A percentile compares a stretch with the other conserved stretches of the same genome.
Evolutionary conservation across 53 echinoderm and acorn worm genomes (phyloP).

Genomic region (Henricia sp.): DNA sequence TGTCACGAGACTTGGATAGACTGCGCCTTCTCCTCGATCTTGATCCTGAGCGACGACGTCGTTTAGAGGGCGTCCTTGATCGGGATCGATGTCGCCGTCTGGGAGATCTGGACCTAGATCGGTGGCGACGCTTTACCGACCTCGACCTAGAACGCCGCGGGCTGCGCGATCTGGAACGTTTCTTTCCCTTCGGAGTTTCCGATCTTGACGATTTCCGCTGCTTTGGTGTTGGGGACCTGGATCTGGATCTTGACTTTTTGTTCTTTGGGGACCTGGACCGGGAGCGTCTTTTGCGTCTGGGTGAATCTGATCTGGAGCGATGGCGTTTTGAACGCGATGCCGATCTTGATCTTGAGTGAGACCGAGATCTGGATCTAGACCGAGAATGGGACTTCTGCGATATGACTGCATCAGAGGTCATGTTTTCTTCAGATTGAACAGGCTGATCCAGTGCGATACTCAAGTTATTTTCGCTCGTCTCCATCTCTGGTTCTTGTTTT

Average conservation of each 20-base stretch:
- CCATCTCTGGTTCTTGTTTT: background rate
- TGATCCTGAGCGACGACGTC: conserved; percentile 68
- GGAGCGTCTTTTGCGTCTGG: conserved; percentile 32
- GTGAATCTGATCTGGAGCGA: conserved; percentile 40
- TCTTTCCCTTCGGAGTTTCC: conserved; percentile 51
- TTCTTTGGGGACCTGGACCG: conserved; percentile 63
- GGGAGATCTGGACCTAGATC: conserved; percentile 26
- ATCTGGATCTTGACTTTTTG: conserved; percentile 55
- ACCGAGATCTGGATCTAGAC: conserved; percentile 12
- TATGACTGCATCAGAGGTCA: conserved; percentile 14
- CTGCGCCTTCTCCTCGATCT: conserved; percentile 66
- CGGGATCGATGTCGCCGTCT: conserved; percentile 59
- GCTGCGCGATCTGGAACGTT: conserved; percentile 53
- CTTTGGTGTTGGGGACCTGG: conserved; percentile 57
- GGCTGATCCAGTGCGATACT: conserved; percentile 15
- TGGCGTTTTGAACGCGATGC: conserved; percentile 6
- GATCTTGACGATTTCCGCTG: conserved; percentile 44
- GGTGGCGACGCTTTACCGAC: conserved; percentile 40
- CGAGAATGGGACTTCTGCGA: conserved; percentile 25
- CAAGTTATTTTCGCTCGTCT: background rate
- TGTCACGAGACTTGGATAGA: conserved; percentile 59
- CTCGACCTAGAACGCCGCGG: conserved; percentile 44
- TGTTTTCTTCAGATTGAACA: background rate
- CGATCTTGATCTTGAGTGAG: conserved; percentile 39
- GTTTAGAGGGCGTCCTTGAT: conserved; percentile 52